These are phyloP conservation scores for Lophotriccus pileatus DNA, from an alignment of 2,797 vertebrate genomes.

Conservation along the genomic window DNA sequence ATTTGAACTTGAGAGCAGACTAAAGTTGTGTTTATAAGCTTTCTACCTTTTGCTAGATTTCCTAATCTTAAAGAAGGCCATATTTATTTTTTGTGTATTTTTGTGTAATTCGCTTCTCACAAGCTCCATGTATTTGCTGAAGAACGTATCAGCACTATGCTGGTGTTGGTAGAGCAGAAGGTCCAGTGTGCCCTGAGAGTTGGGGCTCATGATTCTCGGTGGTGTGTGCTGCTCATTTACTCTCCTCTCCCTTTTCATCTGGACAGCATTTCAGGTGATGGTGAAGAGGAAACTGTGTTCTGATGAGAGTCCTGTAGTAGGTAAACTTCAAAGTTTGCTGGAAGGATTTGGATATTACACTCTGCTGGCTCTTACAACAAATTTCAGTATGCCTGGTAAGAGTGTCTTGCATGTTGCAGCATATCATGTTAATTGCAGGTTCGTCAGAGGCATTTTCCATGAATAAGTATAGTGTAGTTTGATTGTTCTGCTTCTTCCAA, in stretches of 20 bases:
- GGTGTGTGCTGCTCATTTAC: background rate
- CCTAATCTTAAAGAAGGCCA: background rate
- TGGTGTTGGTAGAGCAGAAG: background rate
- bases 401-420: background rate
- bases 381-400: background rate
- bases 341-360: background rate
- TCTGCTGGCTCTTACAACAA: background rate
- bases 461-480: background rate
- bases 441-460: background rate
- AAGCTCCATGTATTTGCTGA: background rate
- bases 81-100: background rate
- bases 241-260: background rate
- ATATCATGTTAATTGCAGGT: background rate
- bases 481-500: background rate
- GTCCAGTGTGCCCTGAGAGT: background rate
- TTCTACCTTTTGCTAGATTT: background rate
- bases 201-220: fast-evolving
- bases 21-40: background rate
- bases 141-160: fast-evolving
- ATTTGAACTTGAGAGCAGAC: background rate
- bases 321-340: background rate
- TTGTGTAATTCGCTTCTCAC: background rate
- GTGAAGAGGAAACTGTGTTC: background rate
- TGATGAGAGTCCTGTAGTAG: background rate
- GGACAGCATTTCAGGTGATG: background rate